Percentiles rank a stretch among this genome's conserved stretches.
Conservation (phyloP, 2,797 vertebrate species). For the Squalus acanthias region DNA sequence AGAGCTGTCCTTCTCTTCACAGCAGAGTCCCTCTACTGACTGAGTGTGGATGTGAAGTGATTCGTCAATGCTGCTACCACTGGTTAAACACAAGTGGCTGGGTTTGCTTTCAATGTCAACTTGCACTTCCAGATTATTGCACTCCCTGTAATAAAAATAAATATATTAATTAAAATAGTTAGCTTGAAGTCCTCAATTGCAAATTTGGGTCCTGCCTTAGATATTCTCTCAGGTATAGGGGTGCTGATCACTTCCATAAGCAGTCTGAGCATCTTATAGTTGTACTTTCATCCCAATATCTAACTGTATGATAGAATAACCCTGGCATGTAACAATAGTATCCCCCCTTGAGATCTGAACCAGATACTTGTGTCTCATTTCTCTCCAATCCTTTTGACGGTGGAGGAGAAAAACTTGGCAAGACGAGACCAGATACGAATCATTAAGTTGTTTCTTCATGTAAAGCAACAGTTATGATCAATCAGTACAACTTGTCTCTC, state of each 20-base stretch:
- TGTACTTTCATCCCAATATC: not conserved
- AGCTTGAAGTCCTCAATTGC: not conserved
- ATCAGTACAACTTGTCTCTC: not conserved
- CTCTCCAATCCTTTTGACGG: not conserved
- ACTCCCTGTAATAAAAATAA: constrained; percentile 69
- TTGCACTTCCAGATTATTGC: constrained; percentile 96
- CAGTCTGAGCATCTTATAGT: not conserved
- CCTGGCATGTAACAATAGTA: not conserved
- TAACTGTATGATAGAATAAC: not conserved
- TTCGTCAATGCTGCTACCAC: constrained; percentile 80
- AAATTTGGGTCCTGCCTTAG: not conserved
- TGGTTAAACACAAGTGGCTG: constrained; percentile 87
- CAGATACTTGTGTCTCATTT: not conserved
- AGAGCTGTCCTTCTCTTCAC: constrained; percentile 69
- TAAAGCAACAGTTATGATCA: not conserved
- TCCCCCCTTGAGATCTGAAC: not conserved
- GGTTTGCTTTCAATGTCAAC: constrained; percentile 98
- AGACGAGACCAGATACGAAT: not conserved
- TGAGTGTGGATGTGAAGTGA: constrained; percentile 64
- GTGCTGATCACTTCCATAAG: not conserved
- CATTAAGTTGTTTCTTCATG: not conserved
- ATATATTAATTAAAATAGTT: not conserved
- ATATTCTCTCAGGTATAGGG: not conserved
- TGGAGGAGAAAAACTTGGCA: too few species aligned
- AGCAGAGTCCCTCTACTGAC: constrained; percentile 63